Evolutionary conservation across 2,888 invertebrate genomes (phyloP), one percentile per base, ranked within the genome.

Genomic region (Sphecodes monilicornis): DNA sequence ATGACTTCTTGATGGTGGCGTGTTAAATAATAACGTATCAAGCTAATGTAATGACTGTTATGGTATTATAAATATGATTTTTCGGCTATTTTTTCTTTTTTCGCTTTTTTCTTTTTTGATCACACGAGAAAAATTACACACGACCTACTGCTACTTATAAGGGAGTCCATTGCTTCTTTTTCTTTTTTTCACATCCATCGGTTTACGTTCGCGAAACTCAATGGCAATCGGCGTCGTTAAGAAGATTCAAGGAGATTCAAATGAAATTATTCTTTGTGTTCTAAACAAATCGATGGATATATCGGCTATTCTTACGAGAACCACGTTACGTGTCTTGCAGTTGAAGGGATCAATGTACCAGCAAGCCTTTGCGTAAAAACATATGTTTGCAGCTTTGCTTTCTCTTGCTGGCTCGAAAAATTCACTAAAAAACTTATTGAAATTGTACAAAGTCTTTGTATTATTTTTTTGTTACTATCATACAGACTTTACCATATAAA

Each of bases 121-220:
- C 89, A 88, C 86, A 89, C 88, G 85, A 91, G 87, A 91, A 91
- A 87, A 88, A 89, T 91, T 89, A 89, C 90, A 90, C 88, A 90
- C 88, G 85, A 86, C 86, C 84, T 88, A 87, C 82, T 68, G 77
- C 81, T 91, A 85, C 76, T 86, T 88, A 81, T 82, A 79, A 69
- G 77, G 85, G 82, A 89, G 70, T 76, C 76, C 80, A 86, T 86
- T 82, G 88, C 83, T 85, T 88, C 78, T 75, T 68, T 66, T 46
- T 72, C 72, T 79, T 72, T 77, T 70, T 81, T 83, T 29, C 78
- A 86, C 70, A 86, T 83, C 32, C 76, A 85, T 78, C 64, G 54
- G 78, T 84, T 83, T 86, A 86, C 84, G 77, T 78, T 83, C 76
- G 69, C 76, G 46, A 39, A 86, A 86, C 75, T 78, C 78, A 80